These are phyloP conservation scores for Epizoanthus fatuus DNA, from an alignment of 92 coral and sea anemone species.

Conservation along the genomic window DNA sequence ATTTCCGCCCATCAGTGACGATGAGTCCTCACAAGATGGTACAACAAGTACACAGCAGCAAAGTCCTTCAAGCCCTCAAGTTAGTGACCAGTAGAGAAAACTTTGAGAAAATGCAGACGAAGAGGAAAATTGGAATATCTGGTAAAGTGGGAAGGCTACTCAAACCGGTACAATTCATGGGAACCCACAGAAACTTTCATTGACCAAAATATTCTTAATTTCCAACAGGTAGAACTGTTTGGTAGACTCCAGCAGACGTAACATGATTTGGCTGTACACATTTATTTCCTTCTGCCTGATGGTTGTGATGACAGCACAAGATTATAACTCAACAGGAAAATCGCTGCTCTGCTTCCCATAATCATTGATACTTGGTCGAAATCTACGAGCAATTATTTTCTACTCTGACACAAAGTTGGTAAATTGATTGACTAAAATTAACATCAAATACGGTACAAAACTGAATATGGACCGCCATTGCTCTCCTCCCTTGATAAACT, in stretches of 20 bases:
- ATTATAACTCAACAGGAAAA: slow-evolving; percentile 29
- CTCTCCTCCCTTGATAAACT: slow-evolving; percentile 1
- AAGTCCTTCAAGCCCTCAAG: not conserved
- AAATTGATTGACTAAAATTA: not conserved
- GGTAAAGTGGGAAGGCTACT: slow-evolving; percentile 43
- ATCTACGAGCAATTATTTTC: slow-evolving; percentile 22
- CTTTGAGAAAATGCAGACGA: slow-evolving; percentile 6
- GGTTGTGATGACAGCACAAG: not conserved
- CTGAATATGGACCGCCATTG: not conserved
- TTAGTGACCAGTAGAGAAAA: not conserved
- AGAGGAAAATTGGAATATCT: slow-evolving; percentile 26
- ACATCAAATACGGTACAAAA: not conserved
- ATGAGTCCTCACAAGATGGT: too few relatives aligned
- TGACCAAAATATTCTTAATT: not conserved
- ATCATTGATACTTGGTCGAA: slow-evolving; percentile 5
- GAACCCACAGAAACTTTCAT: not conserved
- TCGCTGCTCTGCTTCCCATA: slow-evolving; percentile 1
- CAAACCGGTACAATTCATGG: slow-evolving; percentile 37
- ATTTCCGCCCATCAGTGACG: slow-evolving; percentile 3
- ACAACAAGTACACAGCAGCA: too few relatives aligned
- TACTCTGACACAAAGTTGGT: slow-evolving; percentile 35
- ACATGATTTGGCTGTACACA: not conserved
- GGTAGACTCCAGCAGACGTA: not conserved
- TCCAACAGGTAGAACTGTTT: not conserved
- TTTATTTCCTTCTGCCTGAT: not conserved